Evolutionary conservation across 2,113 vertebrate species (phyloP).

Genomic region (Sinocyclocheilus grahami): DNA sequence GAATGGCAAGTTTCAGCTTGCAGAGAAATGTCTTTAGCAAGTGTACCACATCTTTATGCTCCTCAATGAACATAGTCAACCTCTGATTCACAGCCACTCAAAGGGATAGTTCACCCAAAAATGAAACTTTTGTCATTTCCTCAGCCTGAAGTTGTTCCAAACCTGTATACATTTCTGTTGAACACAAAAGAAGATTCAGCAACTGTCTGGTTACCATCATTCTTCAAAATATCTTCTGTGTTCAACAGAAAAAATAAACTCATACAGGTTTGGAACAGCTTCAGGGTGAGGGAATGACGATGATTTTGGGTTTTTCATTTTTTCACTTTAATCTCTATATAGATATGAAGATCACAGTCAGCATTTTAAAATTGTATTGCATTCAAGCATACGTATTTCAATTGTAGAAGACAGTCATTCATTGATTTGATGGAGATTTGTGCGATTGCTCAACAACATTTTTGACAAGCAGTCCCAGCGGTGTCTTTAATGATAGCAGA

Average conservation of each 20-base stretch:
- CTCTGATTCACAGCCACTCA: conserved; percentile 5
- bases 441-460: neutral
- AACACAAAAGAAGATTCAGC: too few relatives aligned
- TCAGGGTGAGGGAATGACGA: too few relatives aligned
- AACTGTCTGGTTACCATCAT: too few relatives aligned
- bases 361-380: neutral
- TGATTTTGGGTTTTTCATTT: too few relatives aligned
- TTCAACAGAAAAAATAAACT: too few relatives aligned
- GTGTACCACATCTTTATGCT: conserved; percentile 50
- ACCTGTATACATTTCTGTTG: too few relatives aligned
- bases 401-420: neutral
- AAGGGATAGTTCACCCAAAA: too few relatives aligned
- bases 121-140: too few relatives aligned
- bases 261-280: too few relatives aligned
- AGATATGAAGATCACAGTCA: neutral
- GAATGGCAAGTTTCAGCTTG: conserved; percentile 66
- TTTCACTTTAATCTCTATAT: neutral
- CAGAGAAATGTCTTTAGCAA: conserved; percentile 60
- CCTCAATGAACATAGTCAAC: conserved; percentile 45
- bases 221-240: too few relatives aligned
- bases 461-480: neutral
- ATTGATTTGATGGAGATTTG: neutral
- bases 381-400: neutral
- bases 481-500: neutral
- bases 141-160: too few relatives aligned